Percentiles rank a stretch among this genome's conserved stretches.
Evolutionary conservation across 1,140 invertebrate species (phyloP).

Genomic region (Lethrus apterus): DNA sequence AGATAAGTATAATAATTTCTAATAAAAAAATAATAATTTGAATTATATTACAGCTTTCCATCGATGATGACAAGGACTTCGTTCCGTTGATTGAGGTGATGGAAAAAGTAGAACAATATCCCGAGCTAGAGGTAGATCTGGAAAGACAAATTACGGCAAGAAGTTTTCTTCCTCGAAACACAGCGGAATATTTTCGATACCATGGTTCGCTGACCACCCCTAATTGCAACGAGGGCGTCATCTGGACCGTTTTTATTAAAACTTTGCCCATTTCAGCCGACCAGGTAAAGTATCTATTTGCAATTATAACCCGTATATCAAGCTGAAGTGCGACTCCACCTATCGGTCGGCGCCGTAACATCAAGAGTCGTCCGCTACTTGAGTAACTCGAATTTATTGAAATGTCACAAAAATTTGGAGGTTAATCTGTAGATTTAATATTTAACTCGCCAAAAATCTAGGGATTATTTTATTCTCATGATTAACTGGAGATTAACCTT

Average conservation of each 20-base stretch:
- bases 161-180: conserved; percentile 48
- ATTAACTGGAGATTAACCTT: too few relatives aligned
- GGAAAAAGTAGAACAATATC: conserved; percentile 37
- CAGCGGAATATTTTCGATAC: conserved; percentile 56
- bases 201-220: conserved; percentile 71
- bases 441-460: too few relatives aligned
- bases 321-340: too few relatives aligned
- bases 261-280: conserved; percentile 50
- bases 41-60: conserved; percentile 24
- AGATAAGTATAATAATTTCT: too few relatives aligned
- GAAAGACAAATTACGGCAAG: conserved; percentile 38
- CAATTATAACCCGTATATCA: too few relatives aligned
- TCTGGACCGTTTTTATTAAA: conserved; percentile 63
- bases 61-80: conserved; percentile 42
- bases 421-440: too few relatives aligned
- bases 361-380: too few relatives aligned
- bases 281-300: conserved; percentile 50
- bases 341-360: too few relatives aligned
- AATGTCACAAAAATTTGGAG: too few relatives aligned
- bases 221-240: conserved; percentile 60
- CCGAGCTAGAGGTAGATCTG: conserved; percentile 25
- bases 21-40: background rate
- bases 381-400: too few relatives aligned
- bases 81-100: conserved; percentile 43
- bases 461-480: too few relatives aligned